A percentile compares a stretch with the other conserved stretches of the same genome.
phyloP scores from a whole-genome alignment of 1,140 invertebrate genomes.

The Drosophila tsacasi region DNA sequence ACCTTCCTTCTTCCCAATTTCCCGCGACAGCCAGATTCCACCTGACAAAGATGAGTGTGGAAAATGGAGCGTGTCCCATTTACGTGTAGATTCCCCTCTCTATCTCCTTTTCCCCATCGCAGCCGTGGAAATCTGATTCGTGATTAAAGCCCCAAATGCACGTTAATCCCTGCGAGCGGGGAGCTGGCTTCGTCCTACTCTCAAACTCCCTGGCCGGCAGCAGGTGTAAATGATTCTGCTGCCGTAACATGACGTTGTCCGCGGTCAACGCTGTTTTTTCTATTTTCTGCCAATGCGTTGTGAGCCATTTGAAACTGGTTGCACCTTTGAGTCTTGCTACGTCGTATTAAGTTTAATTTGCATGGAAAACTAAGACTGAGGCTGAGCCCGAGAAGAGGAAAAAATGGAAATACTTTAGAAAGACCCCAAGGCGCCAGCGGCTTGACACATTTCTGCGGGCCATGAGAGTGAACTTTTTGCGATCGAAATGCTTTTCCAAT shows the following conservation, averaged over 20 bases:
- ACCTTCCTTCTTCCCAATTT: not conserved
- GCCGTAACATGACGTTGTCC: conserved; percentile 29
- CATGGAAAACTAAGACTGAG: conserved; percentile 46
- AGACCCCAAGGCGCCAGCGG: conserved; percentile 45
- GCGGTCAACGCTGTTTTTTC: conserved; percentile 26
- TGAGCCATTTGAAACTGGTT: conserved; percentile 65
- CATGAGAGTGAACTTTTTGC: conserved; percentile 50
- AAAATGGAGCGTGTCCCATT: conserved; percentile 56
- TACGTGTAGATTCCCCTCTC: conserved; percentile 5
- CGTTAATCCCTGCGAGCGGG: conserved; percentile 37
- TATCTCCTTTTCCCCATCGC: not conserved
- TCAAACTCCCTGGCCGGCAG: conserved; percentile 25
- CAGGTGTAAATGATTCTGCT: conserved; percentile 73
- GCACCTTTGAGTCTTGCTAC: conserved; percentile 40
- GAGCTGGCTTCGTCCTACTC: conserved; percentile 14
- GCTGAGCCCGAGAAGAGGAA: conserved; percentile 12
- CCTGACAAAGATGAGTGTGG: conserved; percentile 24
- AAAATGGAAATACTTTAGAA: conserved; percentile 39
- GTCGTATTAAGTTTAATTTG: conserved; percentile 73
- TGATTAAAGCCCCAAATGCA: conserved; percentile 47
- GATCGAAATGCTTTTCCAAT: conserved; percentile 46
- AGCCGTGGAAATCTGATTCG: conserved; percentile 35
- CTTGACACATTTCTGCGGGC: conserved; percentile 72
- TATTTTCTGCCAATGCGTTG: conserved; percentile 44
- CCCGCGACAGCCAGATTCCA: not conserved